Evolutionary conservation across 1,140 invertebrate species (phyloP).

Genomic region (Delia radicum): DNA sequence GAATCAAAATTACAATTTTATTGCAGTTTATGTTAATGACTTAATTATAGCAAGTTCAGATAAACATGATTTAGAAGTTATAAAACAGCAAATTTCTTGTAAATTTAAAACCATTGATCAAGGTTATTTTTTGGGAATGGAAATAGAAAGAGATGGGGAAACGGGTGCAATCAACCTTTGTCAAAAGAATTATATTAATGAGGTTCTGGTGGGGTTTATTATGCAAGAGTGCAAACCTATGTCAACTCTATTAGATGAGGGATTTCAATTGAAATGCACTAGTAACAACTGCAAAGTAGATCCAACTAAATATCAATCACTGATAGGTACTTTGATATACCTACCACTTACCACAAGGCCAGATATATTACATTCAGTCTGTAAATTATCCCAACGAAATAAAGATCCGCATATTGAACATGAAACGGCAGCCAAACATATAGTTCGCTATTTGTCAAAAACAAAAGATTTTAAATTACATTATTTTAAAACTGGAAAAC

Average conservation of each 20-base stretch:
- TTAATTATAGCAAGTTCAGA: constrained; percentile 22
- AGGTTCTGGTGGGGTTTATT: background rate
- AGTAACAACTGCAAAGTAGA: background rate
- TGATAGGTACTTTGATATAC: constrained; percentile 13
- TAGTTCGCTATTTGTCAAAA: constrained; percentile 1
- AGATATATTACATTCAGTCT: constrained; percentile 14
- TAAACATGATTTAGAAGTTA: constrained; percentile 30
- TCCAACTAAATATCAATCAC: background rate
- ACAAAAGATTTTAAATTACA: background rate
- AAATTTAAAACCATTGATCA: constrained; percentile 6
- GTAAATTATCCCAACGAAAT: background rate
- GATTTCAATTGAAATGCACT: background rate
- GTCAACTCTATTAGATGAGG: background rate
- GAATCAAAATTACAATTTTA: background rate
- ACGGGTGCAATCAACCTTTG: background rate
- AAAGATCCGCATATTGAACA: background rate
- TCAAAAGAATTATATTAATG: background rate
- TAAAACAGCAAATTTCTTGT: constrained; percentile 31
- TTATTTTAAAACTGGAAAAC: too few relatives aligned
- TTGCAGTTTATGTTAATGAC: constrained; percentile 30
- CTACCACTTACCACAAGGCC: background rate
- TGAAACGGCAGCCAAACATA: background rate
- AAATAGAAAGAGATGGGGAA: constrained; percentile 1
- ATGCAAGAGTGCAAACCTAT: background rate
- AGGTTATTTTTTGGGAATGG: constrained; percentile 12